These are phyloP conservation scores for Centrocercus urophasianus DNA, from an alignment of 2,113 vertebrate genomes.

Conservation along the genomic window DNA sequence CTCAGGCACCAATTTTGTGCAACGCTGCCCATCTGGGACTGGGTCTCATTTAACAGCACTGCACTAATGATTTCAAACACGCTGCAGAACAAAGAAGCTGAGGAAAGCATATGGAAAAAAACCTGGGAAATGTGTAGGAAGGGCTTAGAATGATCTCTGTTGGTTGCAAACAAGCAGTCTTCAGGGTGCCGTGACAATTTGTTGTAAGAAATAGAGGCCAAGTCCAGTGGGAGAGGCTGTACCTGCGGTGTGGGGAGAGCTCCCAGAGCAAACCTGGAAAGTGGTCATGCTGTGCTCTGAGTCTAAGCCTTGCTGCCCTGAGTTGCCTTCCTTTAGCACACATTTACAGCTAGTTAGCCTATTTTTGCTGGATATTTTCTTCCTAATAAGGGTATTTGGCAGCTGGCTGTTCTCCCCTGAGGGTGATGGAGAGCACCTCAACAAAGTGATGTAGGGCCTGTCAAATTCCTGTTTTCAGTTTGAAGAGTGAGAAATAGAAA, in stretches of 20 bases:
- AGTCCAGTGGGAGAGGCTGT: neutral
- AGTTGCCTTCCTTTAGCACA: accelerated
- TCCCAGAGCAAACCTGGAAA: neutral
- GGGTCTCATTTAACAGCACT: neutral
- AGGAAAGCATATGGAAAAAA: neutral
- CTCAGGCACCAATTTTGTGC: neutral
- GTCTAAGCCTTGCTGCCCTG: neutral
- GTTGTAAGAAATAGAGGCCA: neutral
- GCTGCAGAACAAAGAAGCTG: neutral
- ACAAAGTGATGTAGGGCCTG: neutral
- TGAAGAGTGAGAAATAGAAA: neutral
- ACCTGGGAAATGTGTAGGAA: neutral
- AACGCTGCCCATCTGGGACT: neutral
- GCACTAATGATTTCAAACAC: neutral
- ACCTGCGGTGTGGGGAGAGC: accelerated
- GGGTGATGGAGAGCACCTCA: neutral
- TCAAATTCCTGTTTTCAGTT: neutral
- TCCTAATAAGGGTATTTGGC: neutral
- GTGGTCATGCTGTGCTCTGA: neutral
- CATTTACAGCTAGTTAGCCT: neutral
- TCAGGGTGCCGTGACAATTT: neutral
- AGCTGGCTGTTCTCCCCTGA: neutral
- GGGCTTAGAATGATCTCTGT: neutral
- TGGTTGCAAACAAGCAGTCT: neutral
- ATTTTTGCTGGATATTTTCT: slow-evolving; percentile 8